Evolutionary conservation across 2,113 vertebrate species (phyloP), one percentile per base, ranked within the genome.

Genomic region (Oceanodroma tethys): DNA sequence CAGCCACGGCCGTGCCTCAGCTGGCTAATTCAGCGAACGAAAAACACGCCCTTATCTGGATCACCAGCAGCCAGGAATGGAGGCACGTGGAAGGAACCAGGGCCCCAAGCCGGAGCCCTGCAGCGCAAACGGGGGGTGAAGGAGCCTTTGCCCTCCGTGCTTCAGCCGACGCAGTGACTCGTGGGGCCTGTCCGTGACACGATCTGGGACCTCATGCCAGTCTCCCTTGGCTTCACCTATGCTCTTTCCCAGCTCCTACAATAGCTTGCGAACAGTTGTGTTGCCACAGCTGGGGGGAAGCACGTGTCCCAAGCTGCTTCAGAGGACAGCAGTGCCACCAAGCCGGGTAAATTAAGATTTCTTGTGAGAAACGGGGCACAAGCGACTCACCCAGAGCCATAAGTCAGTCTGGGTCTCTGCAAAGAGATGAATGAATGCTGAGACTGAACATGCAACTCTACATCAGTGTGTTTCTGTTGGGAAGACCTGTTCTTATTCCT

Each of bases 151-250:
- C 30, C 12, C 45, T 80, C 80, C 36, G 43, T 59, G 30, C 40
- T 76, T 86, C 25, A 30, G 45, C 25, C 1, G 0, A 73, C 0
- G 1, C 36, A 56, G 12, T 10, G 60, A 62, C 26, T 10, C 18
- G 12, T 30, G 29, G 38, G 13, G 14, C n/a, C 34, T 23, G 27
- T 21, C 50, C 1, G 0, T 42, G 79, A 48, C 26, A 38, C 2
- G 2, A 45, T 23, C 23, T n/a, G 27, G 40, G 79, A 75, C 52
- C 25, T 65, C 36, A 10, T 23, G 30, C 38, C 76, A 56, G 52
- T 15, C 53, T 86, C 14, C 67, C 85, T 22, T 34, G 65, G 50
- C 50, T 70, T 84, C 68, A 47, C 21, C 58, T 36, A 2, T 23
- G 12, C 50, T 71, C 59, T 42, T 65, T 72, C 23, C n/a, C 65